phyloP scores from a whole-genome alignment of 2,888 invertebrate genomes.

The Lasioglossum malachurum region DNA sequence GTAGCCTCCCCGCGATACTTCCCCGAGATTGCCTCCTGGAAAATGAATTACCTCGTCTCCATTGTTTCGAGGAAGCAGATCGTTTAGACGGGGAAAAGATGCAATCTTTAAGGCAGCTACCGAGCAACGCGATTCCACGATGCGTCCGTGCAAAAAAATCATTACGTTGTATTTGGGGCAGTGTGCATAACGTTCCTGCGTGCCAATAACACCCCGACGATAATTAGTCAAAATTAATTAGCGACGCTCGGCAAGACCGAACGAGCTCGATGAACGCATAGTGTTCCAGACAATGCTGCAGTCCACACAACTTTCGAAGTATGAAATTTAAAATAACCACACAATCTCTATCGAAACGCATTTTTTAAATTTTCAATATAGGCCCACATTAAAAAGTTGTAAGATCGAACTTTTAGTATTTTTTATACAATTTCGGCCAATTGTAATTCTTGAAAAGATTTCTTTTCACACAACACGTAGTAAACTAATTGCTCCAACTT shows the following conservation, averaged over 20 bases:
- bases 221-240: constrained; percentile 49
- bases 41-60: constrained; percentile 62
- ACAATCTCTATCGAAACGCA: too few relatives aligned
- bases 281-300: too few relatives aligned
- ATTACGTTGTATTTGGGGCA: constrained; percentile 23
- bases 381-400: too few relatives aligned
- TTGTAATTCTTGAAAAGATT: too few relatives aligned
- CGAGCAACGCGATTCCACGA: not conserved
- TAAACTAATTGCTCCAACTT: too few relatives aligned
- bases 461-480: too few relatives aligned
- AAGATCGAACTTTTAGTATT: too few relatives aligned
- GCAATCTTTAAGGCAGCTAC: not conserved
- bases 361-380: too few relatives aligned
- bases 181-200: not conserved
- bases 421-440: too few relatives aligned
- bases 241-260: not conserved
- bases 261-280: not conserved
- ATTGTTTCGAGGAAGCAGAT: constrained; percentile 58
- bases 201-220: constrained; percentile 20
- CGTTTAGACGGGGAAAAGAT: constrained; percentile 25
- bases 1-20: constrained; percentile 26
- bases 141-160: not conserved
- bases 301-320: too few relatives aligned
- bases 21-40: constrained; percentile 57
- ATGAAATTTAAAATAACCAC: too few relatives aligned